Percentiles rank a stretch among this genome's conserved stretches.
Conservation (phyloP, 1,140 invertebrate species). For the Pseudomyrmex concolor region DNA sequence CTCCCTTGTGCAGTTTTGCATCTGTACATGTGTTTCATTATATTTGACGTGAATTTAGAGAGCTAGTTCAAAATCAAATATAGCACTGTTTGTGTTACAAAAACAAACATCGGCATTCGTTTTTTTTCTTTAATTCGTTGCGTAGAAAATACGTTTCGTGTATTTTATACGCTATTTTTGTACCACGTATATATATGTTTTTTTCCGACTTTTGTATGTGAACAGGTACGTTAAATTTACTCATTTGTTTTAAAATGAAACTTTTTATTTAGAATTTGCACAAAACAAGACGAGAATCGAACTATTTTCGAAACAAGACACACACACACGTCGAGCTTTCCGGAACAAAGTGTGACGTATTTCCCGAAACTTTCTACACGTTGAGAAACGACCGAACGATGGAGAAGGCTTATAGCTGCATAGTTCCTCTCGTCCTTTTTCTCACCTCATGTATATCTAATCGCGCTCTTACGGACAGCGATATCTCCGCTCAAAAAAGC, state of each 20-base stretch:
- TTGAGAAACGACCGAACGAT: constrained; percentile 27
- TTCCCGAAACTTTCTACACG: constrained; percentile 5
- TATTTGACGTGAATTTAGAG: neutral
- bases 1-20: neutral
- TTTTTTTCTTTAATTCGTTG: neutral
- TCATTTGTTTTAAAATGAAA: neutral
- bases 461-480: constrained; percentile 21
- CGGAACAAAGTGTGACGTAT: constrained; percentile 7
- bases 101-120: no score
- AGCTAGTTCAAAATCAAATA: neutral
- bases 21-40: neutral
- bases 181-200: neutral
- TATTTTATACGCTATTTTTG: neutral
- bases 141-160: neutral
- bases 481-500: neutral
- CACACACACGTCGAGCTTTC: neutral
- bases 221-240: constrained; percentile 2
- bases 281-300: neutral
- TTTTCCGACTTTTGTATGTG: neutral
- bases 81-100: neutral
- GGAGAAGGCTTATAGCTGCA: neutral
- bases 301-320: constrained; percentile 12
- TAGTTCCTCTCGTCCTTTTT: constrained; percentile 14
- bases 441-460: constrained; percentile 40
- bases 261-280: neutral